Conservation (phyloP, 2,797 vertebrate species). For the Garrulus glandarius region DNA sequence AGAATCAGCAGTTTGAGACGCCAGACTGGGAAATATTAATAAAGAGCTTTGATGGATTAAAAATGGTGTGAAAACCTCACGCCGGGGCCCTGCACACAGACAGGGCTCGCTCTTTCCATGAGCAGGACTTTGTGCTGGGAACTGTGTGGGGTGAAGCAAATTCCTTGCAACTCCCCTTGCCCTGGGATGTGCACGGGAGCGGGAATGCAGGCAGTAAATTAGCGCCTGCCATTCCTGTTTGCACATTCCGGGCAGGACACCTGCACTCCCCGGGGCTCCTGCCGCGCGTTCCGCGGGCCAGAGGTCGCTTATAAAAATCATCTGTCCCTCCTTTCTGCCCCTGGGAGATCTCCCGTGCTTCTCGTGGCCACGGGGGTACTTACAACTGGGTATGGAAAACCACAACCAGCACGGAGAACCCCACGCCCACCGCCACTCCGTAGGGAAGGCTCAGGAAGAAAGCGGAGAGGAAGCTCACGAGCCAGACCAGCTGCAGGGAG, state of each 20-base stretch:
- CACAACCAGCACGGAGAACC: constrained; percentile 88
- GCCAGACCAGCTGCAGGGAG: constrained; percentile 84
- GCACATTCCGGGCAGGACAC: constrained; percentile 55
- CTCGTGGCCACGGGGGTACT: constrained; percentile 46
- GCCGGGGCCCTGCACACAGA: fast-evolving
- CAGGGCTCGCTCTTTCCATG: fast-evolving
- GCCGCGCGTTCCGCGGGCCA: neutral
- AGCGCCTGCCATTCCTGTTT: constrained; percentile 58
- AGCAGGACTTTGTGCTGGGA: neutral
- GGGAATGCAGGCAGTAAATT: constrained; percentile 44
- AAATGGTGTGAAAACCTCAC: neutral
- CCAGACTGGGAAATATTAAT: neutral
- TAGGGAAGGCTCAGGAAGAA: constrained; percentile 92
- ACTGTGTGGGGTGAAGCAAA: neutral
- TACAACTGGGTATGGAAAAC: constrained; percentile 94
- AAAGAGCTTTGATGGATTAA: neutral
- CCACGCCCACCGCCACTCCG: constrained; percentile 88
- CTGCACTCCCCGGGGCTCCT: constrained; percentile 52
- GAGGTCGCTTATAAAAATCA: neutral
- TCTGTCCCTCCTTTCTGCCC: neutral
- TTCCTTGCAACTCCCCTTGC: neutral
- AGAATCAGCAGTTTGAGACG: neutral
- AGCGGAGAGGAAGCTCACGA: constrained; percentile 90
- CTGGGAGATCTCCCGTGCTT: neutral
- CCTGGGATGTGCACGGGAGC: constrained; percentile 29